Base-by-base conservation (phyloP, 2,888 invertebrate genomes). In the Drosophila nr. perissopoda region DNA sequence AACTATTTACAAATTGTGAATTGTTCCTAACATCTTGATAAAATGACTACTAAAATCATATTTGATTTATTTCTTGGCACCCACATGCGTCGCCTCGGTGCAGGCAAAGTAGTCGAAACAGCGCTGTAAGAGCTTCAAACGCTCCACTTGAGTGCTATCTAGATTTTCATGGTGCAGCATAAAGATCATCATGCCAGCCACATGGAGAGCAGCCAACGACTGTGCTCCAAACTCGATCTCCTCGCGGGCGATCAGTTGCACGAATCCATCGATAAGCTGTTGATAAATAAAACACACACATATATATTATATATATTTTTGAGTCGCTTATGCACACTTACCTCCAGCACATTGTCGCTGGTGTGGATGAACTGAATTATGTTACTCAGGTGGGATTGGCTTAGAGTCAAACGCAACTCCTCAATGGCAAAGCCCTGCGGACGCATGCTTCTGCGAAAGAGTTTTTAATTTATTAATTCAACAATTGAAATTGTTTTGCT, bases 71-170 rank as follows among this genome's bases (percentile, higher is more conserved):
- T n/a, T 18, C 4, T 11, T 18, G 31, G 8, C 11, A 46, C 46
- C 36, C 65, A 86, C 88, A 27, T 83, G 71, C 7, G 73, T 82
- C 34, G 56, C 86, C 56, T 83, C 82, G 16, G 83, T 76, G 70
- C 82, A 83, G 40, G 83, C 86, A 68, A 88, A 46, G 27, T 79
- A 83, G 27, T 88, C 80, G 46, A 88, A 83, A 33, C 86, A 83
- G 7, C 72, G 70, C 36, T 76, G 68, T 54, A 83, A 29, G 21
- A 88, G 79, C 10, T 79, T 54, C 6, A 67, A 68, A 2, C 83
- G 83, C 68, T 76, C 67, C 46, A 63, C 42, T n/a, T 61, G 72
- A 5, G 86, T 83, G 8, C 36, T 51, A 3, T 40, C 33, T 58
- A 68, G 6, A 8, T 83, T 61, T 10, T 59, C 64, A 25, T 83